phyloP scores from a whole-genome alignment of 1,140 invertebrate species.

The Palaemon carinicauda region DNA sequence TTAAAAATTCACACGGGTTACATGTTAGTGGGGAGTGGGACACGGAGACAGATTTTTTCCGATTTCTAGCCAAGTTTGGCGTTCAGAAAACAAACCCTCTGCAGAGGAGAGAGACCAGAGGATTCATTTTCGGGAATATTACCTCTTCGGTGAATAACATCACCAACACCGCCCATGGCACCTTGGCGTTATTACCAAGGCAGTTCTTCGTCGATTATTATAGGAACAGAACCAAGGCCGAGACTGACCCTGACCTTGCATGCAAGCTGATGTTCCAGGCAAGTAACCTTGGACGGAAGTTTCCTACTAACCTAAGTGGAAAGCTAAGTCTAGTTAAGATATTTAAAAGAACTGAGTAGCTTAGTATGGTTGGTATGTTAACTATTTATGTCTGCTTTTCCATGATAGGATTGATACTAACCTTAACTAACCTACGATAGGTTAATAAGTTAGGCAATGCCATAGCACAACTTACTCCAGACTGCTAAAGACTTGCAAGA shows the following conservation, averaged over 20 bases:
- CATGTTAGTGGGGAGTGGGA: constrained; percentile 18
- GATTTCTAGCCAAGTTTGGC: constrained; percentile 93
- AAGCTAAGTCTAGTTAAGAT: too few relatives aligned
- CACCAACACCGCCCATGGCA: not conserved
- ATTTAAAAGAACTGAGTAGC: too few relatives aligned
- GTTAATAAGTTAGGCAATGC: too few relatives aligned
- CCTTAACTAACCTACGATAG: too few relatives aligned
- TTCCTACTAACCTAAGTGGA: too few relatives aligned
- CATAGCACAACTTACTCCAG: too few relatives aligned
- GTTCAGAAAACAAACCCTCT: constrained; percentile 94
- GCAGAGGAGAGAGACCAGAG: constrained; percentile 81
- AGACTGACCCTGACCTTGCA: constrained; percentile 22
- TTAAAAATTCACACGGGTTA: not conserved
- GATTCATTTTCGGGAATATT: constrained; percentile 95
- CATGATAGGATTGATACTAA: too few relatives aligned
- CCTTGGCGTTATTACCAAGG: constrained; percentile 6
- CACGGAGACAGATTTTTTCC: constrained; percentile 77
- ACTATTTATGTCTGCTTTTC: too few relatives aligned
- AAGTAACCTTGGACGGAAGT: not conserved
- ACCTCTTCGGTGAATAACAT: not conserved
- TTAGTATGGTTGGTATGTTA: too few relatives aligned
- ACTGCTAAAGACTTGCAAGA: too few relatives aligned
- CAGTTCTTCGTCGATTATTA: constrained; percentile 41
- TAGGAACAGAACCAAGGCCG: constrained; percentile 27
- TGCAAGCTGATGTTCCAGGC: constrained; percentile 42